Conservation (phyloP, 1,140 invertebrate species). For the Theocolax elegans region DNA sequence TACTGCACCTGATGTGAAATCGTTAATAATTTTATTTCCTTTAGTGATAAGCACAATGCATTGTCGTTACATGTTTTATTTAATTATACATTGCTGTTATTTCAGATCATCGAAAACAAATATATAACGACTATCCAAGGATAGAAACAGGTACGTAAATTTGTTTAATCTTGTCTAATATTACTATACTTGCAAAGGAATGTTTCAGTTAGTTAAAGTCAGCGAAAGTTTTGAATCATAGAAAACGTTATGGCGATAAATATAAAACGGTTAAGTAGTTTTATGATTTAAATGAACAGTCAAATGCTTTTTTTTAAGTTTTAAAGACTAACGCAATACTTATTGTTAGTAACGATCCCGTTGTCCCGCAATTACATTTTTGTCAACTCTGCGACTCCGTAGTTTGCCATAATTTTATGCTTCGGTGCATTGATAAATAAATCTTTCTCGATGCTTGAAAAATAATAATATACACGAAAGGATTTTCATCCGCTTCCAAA, state of each 20-base stretch:
- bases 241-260: background rate
- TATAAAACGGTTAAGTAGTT: constrained; percentile 36
- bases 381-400: constrained; percentile 37
- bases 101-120: constrained; percentile 66
- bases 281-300: background rate
- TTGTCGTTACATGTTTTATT: too few relatives aligned
- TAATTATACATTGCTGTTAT: too few relatives aligned
- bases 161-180: background rate
- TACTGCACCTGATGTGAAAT: too few relatives aligned
- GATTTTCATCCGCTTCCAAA: too few relatives aligned
- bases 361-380: constrained; percentile 39
- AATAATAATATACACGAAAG: too few relatives aligned
- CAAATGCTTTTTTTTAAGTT: background rate
- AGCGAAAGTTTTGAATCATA: constrained; percentile 25
- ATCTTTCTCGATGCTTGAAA: too few relatives aligned
- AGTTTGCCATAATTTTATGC: too few relatives aligned
- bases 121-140: constrained; percentile 62
- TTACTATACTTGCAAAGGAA: background rate
- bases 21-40: too few relatives aligned
- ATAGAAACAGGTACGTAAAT: constrained; percentile 61
- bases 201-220: constrained; percentile 18
- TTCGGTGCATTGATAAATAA: too few relatives aligned
- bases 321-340: constrained; percentile 41
- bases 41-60: too few relatives aligned
- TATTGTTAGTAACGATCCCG: constrained; percentile 37